Conservation (phyloP, 2,888 invertebrate genomes). For the Polietes domitor region DNA sequence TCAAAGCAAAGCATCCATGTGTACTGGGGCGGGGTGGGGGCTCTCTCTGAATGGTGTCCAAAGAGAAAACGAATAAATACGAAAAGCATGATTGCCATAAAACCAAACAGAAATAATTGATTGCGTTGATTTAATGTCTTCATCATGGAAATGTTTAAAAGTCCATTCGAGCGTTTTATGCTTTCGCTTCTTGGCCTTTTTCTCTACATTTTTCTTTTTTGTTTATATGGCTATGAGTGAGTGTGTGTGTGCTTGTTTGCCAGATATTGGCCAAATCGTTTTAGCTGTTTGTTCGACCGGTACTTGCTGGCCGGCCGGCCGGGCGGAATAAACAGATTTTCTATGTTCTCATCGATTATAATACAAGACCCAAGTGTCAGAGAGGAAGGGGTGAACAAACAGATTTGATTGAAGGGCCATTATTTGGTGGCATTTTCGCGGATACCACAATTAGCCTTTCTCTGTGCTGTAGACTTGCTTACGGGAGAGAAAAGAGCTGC, state of each 20-base stretch:
- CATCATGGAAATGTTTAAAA: slow-evolving; percentile 3
- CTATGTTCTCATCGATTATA: background rate
- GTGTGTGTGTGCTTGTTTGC: background rate
- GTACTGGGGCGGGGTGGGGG: background rate
- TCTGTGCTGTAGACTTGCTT: too few relatives aligned
- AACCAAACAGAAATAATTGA: slow-evolving; percentile 33
- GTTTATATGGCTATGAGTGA: background rate
- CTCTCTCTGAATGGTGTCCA: slow-evolving; percentile 13
- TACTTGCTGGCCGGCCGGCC: background rate
- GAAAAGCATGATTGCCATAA: slow-evolving; percentile 23
- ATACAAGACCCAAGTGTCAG: background rate
- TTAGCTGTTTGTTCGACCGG: background rate
- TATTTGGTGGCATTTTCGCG: background rate
- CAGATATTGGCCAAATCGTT: slow-evolving; percentile 11
- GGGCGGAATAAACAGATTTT: background rate
- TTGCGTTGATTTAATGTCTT: slow-evolving; percentile 30
- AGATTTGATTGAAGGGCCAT: background rate
- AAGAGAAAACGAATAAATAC: background rate
- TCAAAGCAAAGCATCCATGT: too few relatives aligned
- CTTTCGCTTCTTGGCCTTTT: background rate
- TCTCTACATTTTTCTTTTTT: background rate
- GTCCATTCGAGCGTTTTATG: background rate
- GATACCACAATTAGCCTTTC: too few relatives aligned
- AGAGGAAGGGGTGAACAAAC: background rate
- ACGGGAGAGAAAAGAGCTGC: too few relatives aligned